These are phyloP conservation scores for Haemorhous mexicanus DNA, from an alignment of 2,113 vertebrate genomes.

Conservation along the genomic window DNA sequence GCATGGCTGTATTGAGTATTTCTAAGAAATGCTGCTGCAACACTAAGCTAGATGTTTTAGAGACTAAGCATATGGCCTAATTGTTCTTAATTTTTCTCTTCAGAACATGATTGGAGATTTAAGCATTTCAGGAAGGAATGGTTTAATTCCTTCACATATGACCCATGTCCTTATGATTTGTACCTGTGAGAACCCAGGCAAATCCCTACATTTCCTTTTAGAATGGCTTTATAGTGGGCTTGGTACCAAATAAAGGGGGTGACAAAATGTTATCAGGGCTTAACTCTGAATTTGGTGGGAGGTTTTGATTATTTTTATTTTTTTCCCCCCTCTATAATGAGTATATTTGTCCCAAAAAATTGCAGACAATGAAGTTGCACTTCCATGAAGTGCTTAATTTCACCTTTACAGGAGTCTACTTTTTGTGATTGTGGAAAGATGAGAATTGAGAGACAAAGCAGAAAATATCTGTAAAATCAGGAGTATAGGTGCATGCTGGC, in stretches of 20 bases:
- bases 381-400: not conserved
- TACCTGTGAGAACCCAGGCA: not conserved
- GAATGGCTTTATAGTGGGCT: not conserved
- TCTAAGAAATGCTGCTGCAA: not conserved
- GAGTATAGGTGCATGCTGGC: too few species aligned
- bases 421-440: not conserved
- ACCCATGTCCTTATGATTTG: rapidly evolving
- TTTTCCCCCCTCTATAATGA: not conserved
- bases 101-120: not conserved
- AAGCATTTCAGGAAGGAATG: not conserved
- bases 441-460: not conserved
- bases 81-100: not conserved
- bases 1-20: not conserved
- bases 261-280: not conserved
- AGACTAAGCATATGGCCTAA: not conserved
- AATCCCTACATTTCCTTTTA: not conserved
- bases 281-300: not conserved
- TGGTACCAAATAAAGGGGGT: not conserved
- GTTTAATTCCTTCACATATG: not conserved
- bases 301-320: rapidly evolving
- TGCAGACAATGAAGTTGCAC: not conserved
- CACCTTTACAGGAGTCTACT: not conserved
- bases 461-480: not conserved
- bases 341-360: not conserved
- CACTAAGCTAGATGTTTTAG: not conserved